phyloP scores from a whole-genome alignment of 2,797 vertebrate species.

The Myotis daubentonii region DNA sequence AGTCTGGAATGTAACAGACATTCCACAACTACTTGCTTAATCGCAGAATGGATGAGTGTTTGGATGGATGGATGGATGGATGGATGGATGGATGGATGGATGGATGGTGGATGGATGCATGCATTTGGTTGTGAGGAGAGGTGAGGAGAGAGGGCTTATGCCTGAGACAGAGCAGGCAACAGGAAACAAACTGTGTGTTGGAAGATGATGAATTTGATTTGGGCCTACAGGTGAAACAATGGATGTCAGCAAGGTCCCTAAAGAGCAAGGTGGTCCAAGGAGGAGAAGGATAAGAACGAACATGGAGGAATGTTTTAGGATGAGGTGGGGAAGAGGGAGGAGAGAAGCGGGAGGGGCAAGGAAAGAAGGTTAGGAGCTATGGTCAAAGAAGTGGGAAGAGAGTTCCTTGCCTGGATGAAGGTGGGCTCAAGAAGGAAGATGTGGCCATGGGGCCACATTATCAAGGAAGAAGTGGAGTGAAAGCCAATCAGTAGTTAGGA shows the following conservation, averaged over 20 bases:
- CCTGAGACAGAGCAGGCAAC: neutral
- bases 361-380: neutral
- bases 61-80: neutral
- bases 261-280: neutral
- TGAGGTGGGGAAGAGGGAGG: neutral
- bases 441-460: neutral
- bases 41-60: neutral
- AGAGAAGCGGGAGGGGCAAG: neutral
- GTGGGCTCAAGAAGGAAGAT: neutral
- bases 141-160: neutral
- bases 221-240: neutral
- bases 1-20: neutral
- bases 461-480: neutral
- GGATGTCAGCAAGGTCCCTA: neutral
- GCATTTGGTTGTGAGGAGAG: neutral
- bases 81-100: neutral
- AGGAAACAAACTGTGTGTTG: neutral
- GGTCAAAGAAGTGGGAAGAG: neutral
- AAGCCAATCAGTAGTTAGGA: neutral
- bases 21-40: neutral
- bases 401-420: neutral
- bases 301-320: neutral
- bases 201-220: neutral
- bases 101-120: neutral
- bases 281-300: neutral